phyloP scores from a whole-genome alignment of 2,113 vertebrate genomes.

The Myiopsitta monachus region DNA sequence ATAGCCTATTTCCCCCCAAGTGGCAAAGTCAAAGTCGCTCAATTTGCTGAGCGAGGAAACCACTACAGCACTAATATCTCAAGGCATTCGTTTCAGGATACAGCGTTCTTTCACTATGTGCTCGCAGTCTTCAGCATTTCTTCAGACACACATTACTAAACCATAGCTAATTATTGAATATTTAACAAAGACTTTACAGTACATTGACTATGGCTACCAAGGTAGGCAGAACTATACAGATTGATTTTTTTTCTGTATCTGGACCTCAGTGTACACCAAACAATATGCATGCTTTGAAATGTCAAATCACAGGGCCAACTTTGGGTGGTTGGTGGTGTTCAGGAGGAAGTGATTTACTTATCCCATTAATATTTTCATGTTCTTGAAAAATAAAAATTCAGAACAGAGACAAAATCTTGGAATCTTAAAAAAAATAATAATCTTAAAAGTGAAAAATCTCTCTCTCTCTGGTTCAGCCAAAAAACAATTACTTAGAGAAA shows the following conservation, averaged over 20 bases:
- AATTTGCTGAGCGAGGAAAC: not conserved
- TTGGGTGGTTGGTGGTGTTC: not conserved
- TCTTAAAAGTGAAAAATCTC: not conserved
- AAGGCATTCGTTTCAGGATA: not conserved
- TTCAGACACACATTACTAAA: conserved; percentile 45
- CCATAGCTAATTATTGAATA: conserved; percentile 52
- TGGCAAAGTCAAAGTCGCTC: not conserved
- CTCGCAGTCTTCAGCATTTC: conserved; percentile 24
- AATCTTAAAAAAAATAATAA: not conserved
- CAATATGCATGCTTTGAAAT: conserved; percentile 30
- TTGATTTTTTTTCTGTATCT: not conserved
- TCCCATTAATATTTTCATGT: not conserved
- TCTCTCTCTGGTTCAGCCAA: not conserved
- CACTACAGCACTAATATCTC: not conserved
- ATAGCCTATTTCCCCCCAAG: conserved; percentile 1
- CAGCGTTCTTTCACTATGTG: conserved; percentile 17
- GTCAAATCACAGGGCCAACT: conserved; percentile 13
- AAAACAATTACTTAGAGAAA: not conserved
- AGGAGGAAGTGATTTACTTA: conserved; percentile 1
- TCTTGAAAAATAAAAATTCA: not conserved
- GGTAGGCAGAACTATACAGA: not conserved
- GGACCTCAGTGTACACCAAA: not conserved
- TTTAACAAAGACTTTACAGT: conserved; percentile 34
- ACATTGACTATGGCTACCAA: not conserved
- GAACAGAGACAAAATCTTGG: not conserved